Base-by-base conservation (phyloP, 2,888 invertebrate species). In the Drosophila neotestacea region DNA sequence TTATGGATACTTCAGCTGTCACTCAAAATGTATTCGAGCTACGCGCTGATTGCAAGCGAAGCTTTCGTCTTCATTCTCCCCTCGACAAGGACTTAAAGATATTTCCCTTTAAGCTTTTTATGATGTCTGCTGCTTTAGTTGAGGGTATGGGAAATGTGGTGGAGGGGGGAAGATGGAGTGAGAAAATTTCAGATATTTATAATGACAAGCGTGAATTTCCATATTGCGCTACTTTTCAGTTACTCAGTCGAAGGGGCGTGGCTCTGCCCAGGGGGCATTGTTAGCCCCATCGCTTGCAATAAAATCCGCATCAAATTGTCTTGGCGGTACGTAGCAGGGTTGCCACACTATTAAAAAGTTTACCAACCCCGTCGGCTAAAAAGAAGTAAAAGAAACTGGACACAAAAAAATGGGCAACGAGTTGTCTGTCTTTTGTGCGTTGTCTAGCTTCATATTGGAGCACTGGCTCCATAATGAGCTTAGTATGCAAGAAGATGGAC, bases 121-220 rank as follows among this genome's bases (percentile, higher is more conserved):
- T 66, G 32, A 79, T 77, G 52, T 70, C 66, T 47, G 52, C 28
- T 41, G 44, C 47, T 56, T 51, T 28, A 36, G n/a, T 38, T 28
- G 13, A 10, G 10, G n/a, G 13, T 4, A 28, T 6, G 27, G 6
- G 1, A 4, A 11, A 11, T 32, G 32, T 1, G 9, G 2, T 2
- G 32, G 32, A 32, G 32, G 6, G 32, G 7, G 32, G 5, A 6
- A 7, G 30, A 30, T 30, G 7, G 9, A 13, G 11, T 41, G 36
- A 11, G 32, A n/a, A 38, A 47, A 59, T 50, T 34, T 34, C 32
- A 39, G 48, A 56, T 84, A 86, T 86, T 85, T 73, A 87, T 89
- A 89, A 85, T 89, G 89, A 87, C 79, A 77, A 70, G 88, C 85
- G 69, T 79, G 77, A 89, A 89, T 88, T 87, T 89, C 81, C 69